These are phyloP conservation scores for Saguinus midas DNA, from an alignment of 2,113 vertebrate species.

Conservation along the genomic window DNA sequence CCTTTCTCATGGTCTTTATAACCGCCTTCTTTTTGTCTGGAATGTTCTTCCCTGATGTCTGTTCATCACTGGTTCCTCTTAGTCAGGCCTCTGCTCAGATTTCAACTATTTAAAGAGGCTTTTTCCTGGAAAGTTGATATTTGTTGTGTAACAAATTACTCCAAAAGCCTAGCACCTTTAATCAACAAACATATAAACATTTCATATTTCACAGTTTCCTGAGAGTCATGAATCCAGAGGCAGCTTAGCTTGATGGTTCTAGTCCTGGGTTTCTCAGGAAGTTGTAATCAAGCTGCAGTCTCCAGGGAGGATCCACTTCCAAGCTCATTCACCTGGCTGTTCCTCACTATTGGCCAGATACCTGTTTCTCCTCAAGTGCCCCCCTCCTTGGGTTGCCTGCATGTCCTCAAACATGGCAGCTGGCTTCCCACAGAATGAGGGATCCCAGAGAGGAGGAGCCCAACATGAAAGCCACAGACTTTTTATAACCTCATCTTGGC, in stretches of 20 bases:
- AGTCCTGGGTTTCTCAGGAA: not conserved
- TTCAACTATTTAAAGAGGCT: not conserved
- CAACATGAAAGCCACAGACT: not conserved
- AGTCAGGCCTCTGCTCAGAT: not conserved
- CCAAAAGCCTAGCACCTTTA: not conserved
- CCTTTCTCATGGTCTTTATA: not conserved
- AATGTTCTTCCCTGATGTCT: not conserved
- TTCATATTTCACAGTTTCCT: not conserved
- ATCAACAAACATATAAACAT: not conserved
- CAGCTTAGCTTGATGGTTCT: not conserved
- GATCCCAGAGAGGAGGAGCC: not conserved
- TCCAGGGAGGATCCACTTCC: not conserved
- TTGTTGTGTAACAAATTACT: not conserved
- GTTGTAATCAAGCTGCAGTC: not conserved
- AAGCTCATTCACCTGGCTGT: fast-evolving
- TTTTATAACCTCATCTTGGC: not conserved
- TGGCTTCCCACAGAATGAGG: not conserved
- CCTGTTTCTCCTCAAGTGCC: fast-evolving
- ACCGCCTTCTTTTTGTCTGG: not conserved
- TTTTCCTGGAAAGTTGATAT: not conserved
- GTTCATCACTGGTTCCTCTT: not conserved
- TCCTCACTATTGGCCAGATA: not conserved
- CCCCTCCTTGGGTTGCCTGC: not conserved
- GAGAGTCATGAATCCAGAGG: not conserved
- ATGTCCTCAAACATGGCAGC: not conserved